Percentiles rank a stretch among this genome's conserved stretches.
Evolutionary conservation across 2,888 invertebrate species (phyloP).

Genomic region (Hypsopygia costalis): DNA sequence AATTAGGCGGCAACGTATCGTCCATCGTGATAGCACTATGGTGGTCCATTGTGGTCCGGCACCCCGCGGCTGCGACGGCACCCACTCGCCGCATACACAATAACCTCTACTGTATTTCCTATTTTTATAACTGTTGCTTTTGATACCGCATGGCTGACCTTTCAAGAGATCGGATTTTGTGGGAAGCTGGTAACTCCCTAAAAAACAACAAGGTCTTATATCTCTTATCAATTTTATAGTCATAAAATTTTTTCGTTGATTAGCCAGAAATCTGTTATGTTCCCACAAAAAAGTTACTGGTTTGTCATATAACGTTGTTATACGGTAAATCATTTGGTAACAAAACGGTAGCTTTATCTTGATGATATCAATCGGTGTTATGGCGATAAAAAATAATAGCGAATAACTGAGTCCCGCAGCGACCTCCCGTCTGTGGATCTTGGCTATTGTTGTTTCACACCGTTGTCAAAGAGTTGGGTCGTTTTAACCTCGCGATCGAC

Average conservation of each 20-base stretch:
- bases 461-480: constrained; percentile 69
- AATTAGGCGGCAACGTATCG: constrained; percentile 77
- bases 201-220: constrained; percentile 18
- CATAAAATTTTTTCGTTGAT: not conserved
- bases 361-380: constrained; percentile 45
- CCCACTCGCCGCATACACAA: constrained; percentile 52
- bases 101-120: constrained; percentile 62
- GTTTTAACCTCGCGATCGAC: constrained; percentile 43
- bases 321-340: constrained; percentile 49
- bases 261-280: constrained; percentile 20
- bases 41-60: constrained; percentile 72
- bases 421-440: constrained; percentile 46
- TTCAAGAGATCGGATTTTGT: constrained; percentile 57
- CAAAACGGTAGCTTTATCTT: constrained; percentile 46
- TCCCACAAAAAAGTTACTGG: constrained; percentile 29
- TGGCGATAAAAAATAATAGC: constrained; percentile 67
- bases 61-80: constrained; percentile 52
- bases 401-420: constrained; percentile 52
- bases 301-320: constrained; percentile 49
- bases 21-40: constrained; percentile 75
- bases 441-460: constrained; percentile 64
- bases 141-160: constrained; percentile 66
- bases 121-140: constrained; percentile 68
- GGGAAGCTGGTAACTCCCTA: constrained; percentile 52
- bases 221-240: not conserved